Evolutionary conservation across 2,888 invertebrate genomes (phyloP).

Genomic region (Spatulosminthurus flaviceps): DNA sequence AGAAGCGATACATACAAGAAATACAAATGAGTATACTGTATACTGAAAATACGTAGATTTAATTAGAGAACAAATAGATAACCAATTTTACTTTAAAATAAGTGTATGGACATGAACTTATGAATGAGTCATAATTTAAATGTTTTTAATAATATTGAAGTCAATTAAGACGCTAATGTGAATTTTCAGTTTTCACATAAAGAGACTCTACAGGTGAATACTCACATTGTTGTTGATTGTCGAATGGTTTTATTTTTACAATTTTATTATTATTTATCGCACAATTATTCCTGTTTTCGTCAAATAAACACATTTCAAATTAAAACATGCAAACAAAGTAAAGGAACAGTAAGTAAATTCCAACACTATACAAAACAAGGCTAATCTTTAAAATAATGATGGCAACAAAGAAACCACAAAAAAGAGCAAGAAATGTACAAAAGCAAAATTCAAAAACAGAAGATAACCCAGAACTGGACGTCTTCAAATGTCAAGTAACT

Average conservation of each 20-base stretch:
- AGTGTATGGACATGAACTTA: too few relatives aligned
- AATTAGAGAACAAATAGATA: too few relatives aligned
- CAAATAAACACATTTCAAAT: constrained; percentile 1
- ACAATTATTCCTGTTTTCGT: constrained; percentile 25
- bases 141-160: too few relatives aligned
- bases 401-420: neutral
- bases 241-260: constrained; percentile 13
- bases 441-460: constrained; percentile 4
- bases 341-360: neutral
- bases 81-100: too few relatives aligned
- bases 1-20: too few relatives aligned
- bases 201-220: too few relatives aligned
- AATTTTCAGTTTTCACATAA: too few relatives aligned
- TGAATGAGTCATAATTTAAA: too few relatives aligned
- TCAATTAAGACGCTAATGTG: too few relatives aligned
- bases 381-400: neutral
- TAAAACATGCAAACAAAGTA: constrained; percentile 19
- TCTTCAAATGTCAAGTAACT: neutral
- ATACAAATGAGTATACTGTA: too few relatives aligned
- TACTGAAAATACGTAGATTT: too few relatives aligned
- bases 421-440: constrained; percentile 22
- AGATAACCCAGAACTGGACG: neutral
- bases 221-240: neutral
- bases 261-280: too few relatives aligned
- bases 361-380: constrained; percentile 7